Evolutionary conservation across 2,888 invertebrate species (phyloP), one percentile per base, ranked within the genome.

Genomic region (Ormyrus thymus): DNA sequence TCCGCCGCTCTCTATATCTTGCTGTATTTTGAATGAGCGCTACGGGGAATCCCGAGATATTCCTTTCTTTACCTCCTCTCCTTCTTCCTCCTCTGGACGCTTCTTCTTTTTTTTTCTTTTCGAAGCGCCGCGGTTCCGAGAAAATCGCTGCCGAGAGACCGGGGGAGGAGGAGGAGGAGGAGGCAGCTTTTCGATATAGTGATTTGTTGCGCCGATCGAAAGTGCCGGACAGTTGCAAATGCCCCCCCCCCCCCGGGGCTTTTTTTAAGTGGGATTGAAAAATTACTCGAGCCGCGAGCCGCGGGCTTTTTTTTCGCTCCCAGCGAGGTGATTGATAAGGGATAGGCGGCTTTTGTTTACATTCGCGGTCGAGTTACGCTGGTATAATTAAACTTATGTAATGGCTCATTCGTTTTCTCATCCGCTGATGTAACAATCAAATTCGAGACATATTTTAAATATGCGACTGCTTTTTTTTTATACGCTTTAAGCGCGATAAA

Each of bases 11-110:
- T 64, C 74, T 11, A 46, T 29, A 29, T 48, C 73, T 65, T 55
- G 64, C 68, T 68, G 78, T 74, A 74, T 73, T 74, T 58, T 45
- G 73, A 69, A 74, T 70, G 70, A 70, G 74, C 56, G 45, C 72
- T 68, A 62, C 78, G 74, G 64, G 46, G 70, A 65, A 74, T 64
- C 73, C 73, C 69, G 7, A 15, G 51, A 66, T 45, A 15, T 11
- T 53, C 53, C 29, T 50, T 50, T 50, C 50, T 65, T 65, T 29
- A 2, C 29, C 29, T 29, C 29, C 29, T 29, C 29, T 29, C 29
- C 4, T 29, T 29, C 29, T 29, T 29, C 29, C 29, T 29, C 29
- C 29, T 29, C 29, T 29, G 29, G 29, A 29, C 29, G 29, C 29
- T 29, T 1, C 29, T 29, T 29, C 29, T 50, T 65, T 65, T 46